These are phyloP conservation scores for Aurelia aurita DNA, from an alignment of 30 jellyfish, hydroid and myxozoan species.

Conservation along the genomic window DNA sequence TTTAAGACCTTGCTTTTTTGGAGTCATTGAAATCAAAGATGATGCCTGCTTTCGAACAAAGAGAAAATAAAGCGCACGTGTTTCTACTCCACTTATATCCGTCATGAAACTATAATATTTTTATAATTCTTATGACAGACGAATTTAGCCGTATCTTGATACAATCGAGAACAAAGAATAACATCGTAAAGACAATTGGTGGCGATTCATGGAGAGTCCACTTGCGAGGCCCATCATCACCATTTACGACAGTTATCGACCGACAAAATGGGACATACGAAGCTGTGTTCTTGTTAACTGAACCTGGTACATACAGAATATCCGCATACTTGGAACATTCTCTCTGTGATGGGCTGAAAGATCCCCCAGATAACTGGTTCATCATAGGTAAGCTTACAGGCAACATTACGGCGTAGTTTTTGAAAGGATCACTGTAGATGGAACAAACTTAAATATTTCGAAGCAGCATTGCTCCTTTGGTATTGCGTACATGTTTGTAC, in stretches of 20 bases:
- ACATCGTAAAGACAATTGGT: conserved; percentile 47
- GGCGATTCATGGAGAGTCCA: conserved; percentile 90
- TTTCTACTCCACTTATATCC: too few species aligned
- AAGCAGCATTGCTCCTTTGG: too few species aligned
- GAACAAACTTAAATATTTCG: too few species aligned
- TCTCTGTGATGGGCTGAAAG: conserved; percentile 77
- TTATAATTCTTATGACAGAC: conserved; percentile 24
- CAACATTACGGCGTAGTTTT: too few species aligned
- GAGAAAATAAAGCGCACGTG: too few species aligned
- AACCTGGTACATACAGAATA: conserved; percentile 60
- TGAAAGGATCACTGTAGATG: too few species aligned
- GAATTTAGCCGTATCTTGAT: conserved; percentile 73
- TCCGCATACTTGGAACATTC: conserved; percentile 75
- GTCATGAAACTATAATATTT: not conserved
- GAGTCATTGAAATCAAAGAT: too few species aligned
- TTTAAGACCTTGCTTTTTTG: too few species aligned
- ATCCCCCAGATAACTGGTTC: conserved; percentile 82
- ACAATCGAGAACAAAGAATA: conserved; percentile 51
- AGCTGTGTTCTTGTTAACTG: conserved; percentile 51
- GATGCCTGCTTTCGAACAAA: too few species aligned
- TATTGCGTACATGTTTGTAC: too few species aligned
- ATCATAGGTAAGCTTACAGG: conserved; percentile 63
- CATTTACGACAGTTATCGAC: conserved; percentile 62
- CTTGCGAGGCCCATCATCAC: conserved; percentile 74
- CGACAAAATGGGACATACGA: conserved; percentile 73